These are phyloP conservation scores for Strigops habroptila DNA, from an alignment of 2,113 vertebrate genomes.

Conservation along the genomic window DNA sequence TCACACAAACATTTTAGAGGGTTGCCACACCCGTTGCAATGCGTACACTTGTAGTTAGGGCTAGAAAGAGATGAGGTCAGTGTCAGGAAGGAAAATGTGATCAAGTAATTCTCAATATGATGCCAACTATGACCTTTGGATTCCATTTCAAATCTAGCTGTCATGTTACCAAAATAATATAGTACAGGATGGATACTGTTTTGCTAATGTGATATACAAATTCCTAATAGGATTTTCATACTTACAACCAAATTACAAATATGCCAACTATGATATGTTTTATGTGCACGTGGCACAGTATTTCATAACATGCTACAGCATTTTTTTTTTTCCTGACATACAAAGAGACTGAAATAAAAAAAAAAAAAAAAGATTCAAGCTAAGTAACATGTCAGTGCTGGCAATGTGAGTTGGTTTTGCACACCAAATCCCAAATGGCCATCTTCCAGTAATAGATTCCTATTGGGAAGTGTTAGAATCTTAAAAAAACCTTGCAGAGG, in stretches of 20 bases:
- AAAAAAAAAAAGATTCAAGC: background rate
- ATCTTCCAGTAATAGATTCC: background rate
- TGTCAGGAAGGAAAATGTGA: slow-evolving; percentile 32
- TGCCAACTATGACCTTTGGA: slow-evolving; percentile 49
- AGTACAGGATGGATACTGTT: background rate
- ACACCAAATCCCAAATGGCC: background rate
- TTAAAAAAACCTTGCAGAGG: background rate
- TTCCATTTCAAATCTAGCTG: slow-evolving; percentile 50
- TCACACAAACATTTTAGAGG: background rate
- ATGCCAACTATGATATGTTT: slow-evolving; percentile 28
- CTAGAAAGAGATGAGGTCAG: slow-evolving; percentile 29
- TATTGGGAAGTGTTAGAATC: background rate
- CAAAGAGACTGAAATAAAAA: background rate
- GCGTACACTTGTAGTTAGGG: background rate
- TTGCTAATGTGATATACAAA: slow-evolving; percentile 43
- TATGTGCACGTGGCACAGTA: background rate
- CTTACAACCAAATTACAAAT: slow-evolving; percentile 43
- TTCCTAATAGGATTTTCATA: slow-evolving; percentile 43
- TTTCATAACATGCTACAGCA: slow-evolving; percentile 13
- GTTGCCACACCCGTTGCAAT: background rate
- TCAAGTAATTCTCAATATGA: slow-evolving; percentile 25
- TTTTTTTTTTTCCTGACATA: background rate
- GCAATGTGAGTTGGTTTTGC: background rate
- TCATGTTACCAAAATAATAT: slow-evolving; percentile 45
- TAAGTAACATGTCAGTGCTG: background rate